These are phyloP conservation scores for Porites evermanni DNA, from an alignment of 92 coral and sea anemone genomes.

Conservation along the genomic window DNA sequence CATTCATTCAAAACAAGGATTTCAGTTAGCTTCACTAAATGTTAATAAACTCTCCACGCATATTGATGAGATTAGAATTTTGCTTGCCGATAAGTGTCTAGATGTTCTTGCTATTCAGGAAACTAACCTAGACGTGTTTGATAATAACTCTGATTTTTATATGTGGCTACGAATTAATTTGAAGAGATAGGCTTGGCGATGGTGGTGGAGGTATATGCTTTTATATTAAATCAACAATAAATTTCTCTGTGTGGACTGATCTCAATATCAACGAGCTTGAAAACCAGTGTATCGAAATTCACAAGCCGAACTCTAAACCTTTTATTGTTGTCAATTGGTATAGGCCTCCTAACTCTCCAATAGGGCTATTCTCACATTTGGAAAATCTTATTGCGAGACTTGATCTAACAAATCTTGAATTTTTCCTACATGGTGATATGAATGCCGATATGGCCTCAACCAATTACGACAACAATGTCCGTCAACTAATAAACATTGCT, in stretches of 20 bases:
- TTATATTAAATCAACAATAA: too few relatives aligned
- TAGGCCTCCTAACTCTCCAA: constrained; percentile 45
- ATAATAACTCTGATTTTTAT: background rate
- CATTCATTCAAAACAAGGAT: constrained; percentile 38
- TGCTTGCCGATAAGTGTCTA: constrained; percentile 29
- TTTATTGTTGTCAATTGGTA: constrained; percentile 50
- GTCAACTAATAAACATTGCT: constrained; percentile 18
- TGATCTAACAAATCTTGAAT: constrained; percentile 17
- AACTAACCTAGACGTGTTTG: constrained; percentile 13
- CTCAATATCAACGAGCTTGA: constrained; percentile 7
- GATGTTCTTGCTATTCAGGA: constrained; percentile 42
- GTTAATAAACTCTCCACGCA: constrained; percentile 24
- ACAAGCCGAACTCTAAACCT: constrained; percentile 30
- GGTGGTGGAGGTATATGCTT: too few relatives aligned
- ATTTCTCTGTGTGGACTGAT: too few relatives aligned
- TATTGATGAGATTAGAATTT: constrained; percentile 28
- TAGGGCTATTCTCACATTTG: constrained; percentile 3
- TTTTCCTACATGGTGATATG: constrained; percentile 40
- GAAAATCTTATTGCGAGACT: constrained; percentile 12
- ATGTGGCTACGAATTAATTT: too few relatives aligned
- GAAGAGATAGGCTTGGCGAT: too few relatives aligned
- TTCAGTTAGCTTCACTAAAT: constrained; percentile 33
- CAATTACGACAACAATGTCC: constrained; percentile 12
- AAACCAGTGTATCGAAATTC: constrained; percentile 26
- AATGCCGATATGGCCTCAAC: constrained; percentile 28